Evolutionary conservation across 2,888 invertebrate genomes (phyloP), one percentile per base, ranked within the genome.

Genomic region (Pharmacophagus antenor): DNA sequence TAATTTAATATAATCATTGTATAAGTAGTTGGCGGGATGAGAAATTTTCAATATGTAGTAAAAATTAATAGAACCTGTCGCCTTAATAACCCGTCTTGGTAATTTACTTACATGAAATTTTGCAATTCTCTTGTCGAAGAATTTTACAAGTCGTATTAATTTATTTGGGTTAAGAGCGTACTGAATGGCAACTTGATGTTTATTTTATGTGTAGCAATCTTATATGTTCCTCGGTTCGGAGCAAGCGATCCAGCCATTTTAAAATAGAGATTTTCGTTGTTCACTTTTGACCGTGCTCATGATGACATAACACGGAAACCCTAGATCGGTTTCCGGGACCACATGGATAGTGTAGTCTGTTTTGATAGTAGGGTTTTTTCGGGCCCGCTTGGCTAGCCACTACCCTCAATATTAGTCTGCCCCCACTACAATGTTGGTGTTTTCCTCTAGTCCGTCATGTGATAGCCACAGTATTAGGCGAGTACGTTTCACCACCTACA

Each of bases 101-200:
- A 27, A 27, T 42, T 42, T 42, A 17, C 42, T 42, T 15, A 17
- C 42, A 4, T 42, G 42, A 42, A 42, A 10, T 17, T n/a, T 42
- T 42, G 42, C 17, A 42, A 7, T 10, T 10, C 3, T 31, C 31
- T 31, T 15, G 31, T 3, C 1, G 31, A 18, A 27, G 17, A 31
- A 12, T 37, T 51, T 51, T 51, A 20, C 37, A 41, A 51, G 31
- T 51, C 20, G 37, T 37, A 51, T 51, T 21, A 37, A 31, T 22
- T 51, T 51, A 51, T 51, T 41, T 51, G 22, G 51, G 31, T 31
- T 31, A 31, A 31, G 31, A 12, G 31, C 12, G 1, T 31, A 31
- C 31, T 31, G 8, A 31, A 31, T 31, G 15, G 15, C 8, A 3
- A 12, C 12, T 12, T 31, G 3, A 31, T 15, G 10, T 31, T 12